Base-by-base conservation (phyloP, 2,113 vertebrate genomes). In the Dasypus novemcinctus region DNA sequence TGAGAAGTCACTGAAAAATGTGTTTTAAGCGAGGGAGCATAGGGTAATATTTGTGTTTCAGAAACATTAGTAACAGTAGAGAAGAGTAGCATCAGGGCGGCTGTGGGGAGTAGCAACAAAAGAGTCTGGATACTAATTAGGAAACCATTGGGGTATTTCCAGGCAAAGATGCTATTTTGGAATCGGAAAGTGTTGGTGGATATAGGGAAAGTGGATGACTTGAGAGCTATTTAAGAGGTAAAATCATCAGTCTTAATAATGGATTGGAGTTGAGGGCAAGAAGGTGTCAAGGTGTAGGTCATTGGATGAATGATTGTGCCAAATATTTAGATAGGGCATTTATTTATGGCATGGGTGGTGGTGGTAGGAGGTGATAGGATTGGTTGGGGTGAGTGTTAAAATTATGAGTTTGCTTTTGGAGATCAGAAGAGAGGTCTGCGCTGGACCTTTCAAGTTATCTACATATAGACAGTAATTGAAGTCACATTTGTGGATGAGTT, bases 381-480 rank as follows among this genome's bases (percentile, higher is more conserved):
- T 78, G 36, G 23, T 46, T 88, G 49, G 49, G 27, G 43, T 83
- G 33, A n/a, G 5, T 84, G 15, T 87, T 91, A 84, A 88, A 63
- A 54, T 78, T 96, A 27, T 83, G 20, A 20, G 7, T 75, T 86
- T 89, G 72, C 25, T 61, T 95, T 89, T 85, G 41, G 93, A 86
- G 94, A 69, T 74, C 41, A 84, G 66, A 69, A 25, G 43, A 89
- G n/a, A 79, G 29, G 49, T 79, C 64, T 61, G 29, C 29, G 27
- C 64, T 88, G 12, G 57, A 68, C 41, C 87, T 92, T 86, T 85
- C 63, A 94, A 81, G 15, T 71, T 75, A 71, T 71, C 23, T 87
- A n/a, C n/a, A 6, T 68, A 74, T n/a, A 82, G 43, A 82, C 23
- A 36, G 20, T 81, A 87, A 49, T 71, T 85, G 69, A 78, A 95